These are phyloP conservation scores for Watsonalla binaria DNA, from an alignment of 2,888 invertebrate genomes.

Conservation along the genomic window DNA sequence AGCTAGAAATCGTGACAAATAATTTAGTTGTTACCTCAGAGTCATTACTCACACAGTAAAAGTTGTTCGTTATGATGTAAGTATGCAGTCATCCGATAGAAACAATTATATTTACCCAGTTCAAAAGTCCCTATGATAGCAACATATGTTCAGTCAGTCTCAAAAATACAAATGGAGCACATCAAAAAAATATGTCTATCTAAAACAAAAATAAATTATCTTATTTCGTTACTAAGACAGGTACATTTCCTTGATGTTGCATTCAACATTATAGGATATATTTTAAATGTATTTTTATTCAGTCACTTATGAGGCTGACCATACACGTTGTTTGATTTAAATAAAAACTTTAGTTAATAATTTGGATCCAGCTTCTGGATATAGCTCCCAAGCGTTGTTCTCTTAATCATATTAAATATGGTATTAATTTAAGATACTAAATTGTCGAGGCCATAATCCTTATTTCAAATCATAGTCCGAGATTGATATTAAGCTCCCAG, in stretches of 20 bases:
- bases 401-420: not conserved
- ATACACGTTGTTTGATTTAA: not conserved
- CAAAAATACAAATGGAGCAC: no score
- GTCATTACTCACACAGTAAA: no score
- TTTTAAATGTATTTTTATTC: no score
- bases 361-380: not conserved
- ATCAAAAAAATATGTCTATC: no score
- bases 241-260: no score
- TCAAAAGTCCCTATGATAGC: not conserved
- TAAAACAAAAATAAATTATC: no score
- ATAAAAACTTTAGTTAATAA: not conserved
- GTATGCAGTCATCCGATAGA: no score
- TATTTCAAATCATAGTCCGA: conserved; percentile 61
- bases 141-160: not conserved
- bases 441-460: conserved; percentile 19
- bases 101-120: not conserved
- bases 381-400: not conserved
- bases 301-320: no score
- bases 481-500: conserved; percentile 66
- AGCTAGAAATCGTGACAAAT: no score
- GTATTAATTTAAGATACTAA: conserved; percentile 20
- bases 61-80: not conserved
- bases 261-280: no score
- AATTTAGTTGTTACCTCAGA: no score
- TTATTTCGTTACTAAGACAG: no score